These are phyloP conservation scores for Chrysodeixis includens DNA, from an alignment of 2,888 invertebrate genomes.

Conservation along the genomic window DNA sequence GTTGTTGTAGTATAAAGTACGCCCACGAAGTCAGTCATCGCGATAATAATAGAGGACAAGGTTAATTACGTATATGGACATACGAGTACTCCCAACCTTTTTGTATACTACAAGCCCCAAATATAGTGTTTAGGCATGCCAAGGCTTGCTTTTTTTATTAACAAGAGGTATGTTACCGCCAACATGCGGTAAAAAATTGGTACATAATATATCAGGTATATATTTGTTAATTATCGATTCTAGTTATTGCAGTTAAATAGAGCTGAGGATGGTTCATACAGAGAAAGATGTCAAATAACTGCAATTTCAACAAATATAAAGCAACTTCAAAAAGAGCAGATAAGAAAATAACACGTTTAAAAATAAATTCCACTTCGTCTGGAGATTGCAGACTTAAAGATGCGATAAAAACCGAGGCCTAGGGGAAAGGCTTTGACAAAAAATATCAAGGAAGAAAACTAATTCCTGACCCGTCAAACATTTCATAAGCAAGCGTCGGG, in stretches of 20 bases:
- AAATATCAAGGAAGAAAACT: constrained; percentile 70
- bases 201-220: too few relatives aligned
- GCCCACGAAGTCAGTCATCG: constrained; percentile 12
- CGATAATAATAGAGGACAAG: constrained; percentile 25
- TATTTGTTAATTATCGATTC: too few relatives aligned
- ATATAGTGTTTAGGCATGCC: not conserved
- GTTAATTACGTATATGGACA: constrained; percentile 12
- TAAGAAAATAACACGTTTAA: not conserved
- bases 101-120: not conserved
- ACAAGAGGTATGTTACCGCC: not conserved
- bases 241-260: too few relatives aligned
- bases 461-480: constrained; percentile 84
- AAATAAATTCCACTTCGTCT: constrained; percentile 14
- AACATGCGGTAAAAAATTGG: too few relatives aligned
- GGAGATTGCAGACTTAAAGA: constrained; percentile 22
- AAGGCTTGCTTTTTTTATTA: not conserved
- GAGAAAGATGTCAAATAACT: too few relatives aligned
- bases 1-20: constrained; percentile 23
- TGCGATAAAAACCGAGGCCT: constrained; percentile 38
- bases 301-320: not conserved
- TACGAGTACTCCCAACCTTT: constrained; percentile 8
- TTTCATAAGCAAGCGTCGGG: constrained; percentile 79
- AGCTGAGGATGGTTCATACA: too few relatives aligned
- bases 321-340: not conserved
- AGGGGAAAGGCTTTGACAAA: constrained; percentile 53